These are phyloP conservation scores for Leptopilina drosophilae DNA, from an alignment of 2,888 invertebrate species.

Conservation along the genomic window DNA sequence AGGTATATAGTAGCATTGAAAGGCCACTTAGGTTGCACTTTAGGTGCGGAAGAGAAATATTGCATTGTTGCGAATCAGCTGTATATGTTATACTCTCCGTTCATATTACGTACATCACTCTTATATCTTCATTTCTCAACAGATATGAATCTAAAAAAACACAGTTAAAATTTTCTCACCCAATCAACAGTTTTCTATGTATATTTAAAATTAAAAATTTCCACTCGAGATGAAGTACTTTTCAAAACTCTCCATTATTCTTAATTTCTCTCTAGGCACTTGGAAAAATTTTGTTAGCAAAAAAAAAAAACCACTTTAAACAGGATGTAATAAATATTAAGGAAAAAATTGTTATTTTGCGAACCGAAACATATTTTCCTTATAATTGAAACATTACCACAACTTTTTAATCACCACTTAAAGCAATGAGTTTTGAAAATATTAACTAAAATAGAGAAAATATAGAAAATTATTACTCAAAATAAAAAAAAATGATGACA, in stretches of 20 bases:
- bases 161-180: not conserved
- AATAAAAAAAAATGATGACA: too few species aligned
- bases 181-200: not conserved
- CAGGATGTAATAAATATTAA: not conserved
- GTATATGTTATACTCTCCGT: conserved; percentile 13
- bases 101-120: conserved; percentile 10
- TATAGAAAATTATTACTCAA: too few species aligned
- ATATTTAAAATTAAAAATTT: too few species aligned
- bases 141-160: conserved; percentile 4
- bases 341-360: not conserved
- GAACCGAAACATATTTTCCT: not conserved
- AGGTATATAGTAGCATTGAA: conserved; percentile 31
- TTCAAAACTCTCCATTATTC: too few species aligned
- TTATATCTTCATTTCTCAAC: conserved; percentile 19
- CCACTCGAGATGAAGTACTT: too few species aligned
- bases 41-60: conserved; percentile 39
- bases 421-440: too few species aligned
- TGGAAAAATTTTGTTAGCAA: too few species aligned
- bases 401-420: too few species aligned
- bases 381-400: not conserved
- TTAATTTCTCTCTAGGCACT: too few species aligned
- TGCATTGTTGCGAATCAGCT: conserved; percentile 40
- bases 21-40: conserved; percentile 34
- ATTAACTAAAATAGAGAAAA: too few species aligned
- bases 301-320: not conserved